These are phyloP conservation scores for Leptopilina boulardi DNA, from an alignment of 1,140 invertebrate species.

Conservation along the genomic window DNA sequence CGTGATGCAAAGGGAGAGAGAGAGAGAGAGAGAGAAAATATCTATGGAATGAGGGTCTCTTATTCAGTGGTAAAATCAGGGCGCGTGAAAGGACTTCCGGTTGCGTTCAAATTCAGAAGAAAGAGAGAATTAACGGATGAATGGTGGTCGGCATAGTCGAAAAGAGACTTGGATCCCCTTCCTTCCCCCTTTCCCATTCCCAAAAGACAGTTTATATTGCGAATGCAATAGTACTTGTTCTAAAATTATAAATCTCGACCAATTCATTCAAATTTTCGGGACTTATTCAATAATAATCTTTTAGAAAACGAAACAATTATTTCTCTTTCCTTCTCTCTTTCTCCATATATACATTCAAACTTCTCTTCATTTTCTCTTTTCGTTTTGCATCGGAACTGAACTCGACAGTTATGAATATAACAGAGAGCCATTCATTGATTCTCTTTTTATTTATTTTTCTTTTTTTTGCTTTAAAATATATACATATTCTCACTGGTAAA, in stretches of 20 bases:
- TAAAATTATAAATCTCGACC: constrained; percentile 69
- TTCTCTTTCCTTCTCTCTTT: constrained; percentile 32
- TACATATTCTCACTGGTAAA: background rate
- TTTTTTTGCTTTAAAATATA: background rate
- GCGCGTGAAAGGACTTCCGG: constrained; percentile 71
- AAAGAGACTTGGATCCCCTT: no score
- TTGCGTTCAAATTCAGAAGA: constrained; percentile 64
- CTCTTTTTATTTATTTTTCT: no score
- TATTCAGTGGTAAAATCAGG: constrained; percentile 62
- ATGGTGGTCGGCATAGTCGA: constrained; percentile 44
- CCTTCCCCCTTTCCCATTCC: no score
- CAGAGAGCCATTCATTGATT: constrained; percentile 16
- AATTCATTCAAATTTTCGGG: constrained; percentile 65
- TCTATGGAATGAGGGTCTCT: constrained; percentile 42
- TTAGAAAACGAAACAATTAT: constrained; percentile 51
- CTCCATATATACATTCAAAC: background rate
- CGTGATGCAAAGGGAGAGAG: background rate
- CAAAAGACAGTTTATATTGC: constrained; percentile 40
- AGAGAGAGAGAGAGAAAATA: no score
- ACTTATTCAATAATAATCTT: constrained; percentile 50
- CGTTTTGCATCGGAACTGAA: background rate
- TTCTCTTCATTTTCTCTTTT: background rate
- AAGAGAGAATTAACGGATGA: constrained; percentile 68
- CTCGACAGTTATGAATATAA: constrained; percentile 35
- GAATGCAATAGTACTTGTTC: constrained; percentile 42